A percentile compares a stretch with the other conserved stretches of the same genome.
These are phyloP conservation scores for Chelon labrosus DNA, from an alignment of 2,797 vertebrate genomes.

Conservation along the genomic window DNA sequence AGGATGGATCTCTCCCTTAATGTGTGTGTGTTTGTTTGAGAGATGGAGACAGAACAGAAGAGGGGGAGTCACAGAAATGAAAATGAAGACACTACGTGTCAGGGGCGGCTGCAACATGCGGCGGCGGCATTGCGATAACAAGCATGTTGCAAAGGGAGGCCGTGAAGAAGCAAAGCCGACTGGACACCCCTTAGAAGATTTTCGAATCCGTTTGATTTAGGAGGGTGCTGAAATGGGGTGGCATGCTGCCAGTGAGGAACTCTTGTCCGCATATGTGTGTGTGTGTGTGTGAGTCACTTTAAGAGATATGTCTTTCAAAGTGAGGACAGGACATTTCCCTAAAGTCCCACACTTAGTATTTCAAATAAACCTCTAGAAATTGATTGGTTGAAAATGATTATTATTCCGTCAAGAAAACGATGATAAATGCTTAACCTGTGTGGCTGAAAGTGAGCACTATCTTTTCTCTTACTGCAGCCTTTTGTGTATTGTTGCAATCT, in stretches of 20 bases:
- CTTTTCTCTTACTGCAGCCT: not conserved
- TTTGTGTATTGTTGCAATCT: conserved; percentile 32
- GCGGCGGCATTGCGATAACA: conserved; percentile 71
- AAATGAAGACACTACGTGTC: conserved; percentile 70
- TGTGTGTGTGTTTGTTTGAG: conserved; percentile 30
- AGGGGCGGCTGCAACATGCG: conserved; percentile 57
- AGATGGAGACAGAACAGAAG: conserved; percentile 18
- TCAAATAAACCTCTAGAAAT: conserved; percentile 40
- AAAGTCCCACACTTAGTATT: conserved; percentile 42
- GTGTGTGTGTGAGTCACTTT: conserved; percentile 34
- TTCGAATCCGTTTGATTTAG: conserved; percentile 59
- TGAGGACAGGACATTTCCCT: conserved; percentile 45
- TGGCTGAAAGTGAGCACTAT: conserved; percentile 9
- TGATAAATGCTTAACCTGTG: conserved; percentile 35
- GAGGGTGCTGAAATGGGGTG: conserved; percentile 58
- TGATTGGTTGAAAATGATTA: conserved; percentile 43
- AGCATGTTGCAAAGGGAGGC: conserved; percentile 51
- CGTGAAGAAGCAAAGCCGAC: conserved; percentile 38
- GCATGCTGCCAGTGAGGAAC: conserved; percentile 63
- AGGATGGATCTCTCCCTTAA: conserved; percentile 63
- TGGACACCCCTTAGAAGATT: conserved; percentile 58
- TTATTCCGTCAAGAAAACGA: conserved; percentile 7
- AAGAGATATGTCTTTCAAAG: conserved; percentile 49
- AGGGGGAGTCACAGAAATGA: conserved; percentile 49
- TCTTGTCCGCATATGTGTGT: conserved; percentile 34